Evolutionary conservation across 92 coral and sea anemone species (phyloP), one percentile per base, ranked within the genome.

Genomic region (Micromussa lordhowensis): DNA sequence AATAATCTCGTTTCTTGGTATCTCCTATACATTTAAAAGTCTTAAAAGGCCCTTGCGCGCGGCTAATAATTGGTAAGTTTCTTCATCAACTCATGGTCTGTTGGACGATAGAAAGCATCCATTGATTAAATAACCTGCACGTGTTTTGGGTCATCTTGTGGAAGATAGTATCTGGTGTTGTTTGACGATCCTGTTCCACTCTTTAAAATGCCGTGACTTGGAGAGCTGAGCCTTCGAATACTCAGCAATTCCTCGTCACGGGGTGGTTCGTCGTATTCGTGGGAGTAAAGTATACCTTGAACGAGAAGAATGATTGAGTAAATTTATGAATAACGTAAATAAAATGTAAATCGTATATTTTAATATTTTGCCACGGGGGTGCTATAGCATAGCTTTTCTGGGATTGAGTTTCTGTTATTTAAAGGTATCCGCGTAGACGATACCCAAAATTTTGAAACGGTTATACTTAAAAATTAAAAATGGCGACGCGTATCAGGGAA

Each of bases 121-220:
- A 28, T 53, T 28, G 66, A 54, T 78, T 54, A 78, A 78, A 78
- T 78, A 28, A 78, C 48, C 15, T 78, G 82, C 69, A 78, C 32
- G 30, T 78, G 82, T 30, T n/a, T 29, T 44, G 51, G 9, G 63
- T 55, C 71, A 26, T 66, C 71, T 61, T 61, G 68, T 13, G 71
- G 83, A 7, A 71, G 68, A 21, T 15, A 51, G 16, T 84, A 84
- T 57, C 73, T 31, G 36, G 48, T 66, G 88, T 5, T 74, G 88
- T 13, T 74, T 0, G 83, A 83, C 1, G 76, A 13, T 32, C 31
- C 34, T 8, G 75, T 61, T 48, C 83, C 89, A 31, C 40, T 53
- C 30, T 86, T 86, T 68, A 77, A 77, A 81, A 77, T 86, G 51
- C 83, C 83, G 18, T 86, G 83, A 40, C 38, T 75, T 74, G 88